Evolutionary conservation across 2,888 invertebrate species (phyloP).

Genomic region (Electrophaes corylata): DNA sequence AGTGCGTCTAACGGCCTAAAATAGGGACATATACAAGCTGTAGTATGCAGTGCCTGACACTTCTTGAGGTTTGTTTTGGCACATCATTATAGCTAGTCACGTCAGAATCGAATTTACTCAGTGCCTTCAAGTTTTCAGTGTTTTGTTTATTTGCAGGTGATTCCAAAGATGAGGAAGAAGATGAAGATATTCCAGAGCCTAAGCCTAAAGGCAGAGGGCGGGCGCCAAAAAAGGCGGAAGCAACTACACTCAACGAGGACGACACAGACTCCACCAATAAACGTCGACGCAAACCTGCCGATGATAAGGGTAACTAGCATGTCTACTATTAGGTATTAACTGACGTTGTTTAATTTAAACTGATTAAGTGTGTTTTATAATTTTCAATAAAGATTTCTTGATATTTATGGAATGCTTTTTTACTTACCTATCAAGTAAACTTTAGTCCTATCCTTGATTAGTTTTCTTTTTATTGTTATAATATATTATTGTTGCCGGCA

Average conservation of each 20-base stretch:
- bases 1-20: too few relatives aligned
- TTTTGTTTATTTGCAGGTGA: slow-evolving; percentile 52
- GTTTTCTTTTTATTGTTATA: not conserved
- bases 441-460: slow-evolving; percentile 16
- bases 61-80: too few relatives aligned
- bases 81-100: too few relatives aligned
- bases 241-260: slow-evolving; percentile 53
- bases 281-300: slow-evolving; percentile 68
- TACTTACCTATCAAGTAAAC: slow-evolving; percentile 24
- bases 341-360: slow-evolving; percentile 67
- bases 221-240: slow-evolving; percentile 63
- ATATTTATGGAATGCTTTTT: slow-evolving; percentile 68
- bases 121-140: not conserved
- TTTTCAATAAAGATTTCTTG: slow-evolving; percentile 75
- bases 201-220: slow-evolving; percentile 68
- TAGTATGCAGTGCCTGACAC: too few relatives aligned
- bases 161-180: slow-evolving; percentile 57
- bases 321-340: slow-evolving; percentile 53
- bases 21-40: too few relatives aligned
- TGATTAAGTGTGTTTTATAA: slow-evolving; percentile 69
- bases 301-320: slow-evolving; percentile 79
- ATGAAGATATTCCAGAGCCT: slow-evolving; percentile 56
- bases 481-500: slow-evolving; percentile 10
- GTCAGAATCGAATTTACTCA: too few relatives aligned
- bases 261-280: slow-evolving; percentile 63